Evolutionary conservation across 1,140 invertebrate genomes (phyloP).

Genomic region (Acromyrmex echinatior): DNA sequence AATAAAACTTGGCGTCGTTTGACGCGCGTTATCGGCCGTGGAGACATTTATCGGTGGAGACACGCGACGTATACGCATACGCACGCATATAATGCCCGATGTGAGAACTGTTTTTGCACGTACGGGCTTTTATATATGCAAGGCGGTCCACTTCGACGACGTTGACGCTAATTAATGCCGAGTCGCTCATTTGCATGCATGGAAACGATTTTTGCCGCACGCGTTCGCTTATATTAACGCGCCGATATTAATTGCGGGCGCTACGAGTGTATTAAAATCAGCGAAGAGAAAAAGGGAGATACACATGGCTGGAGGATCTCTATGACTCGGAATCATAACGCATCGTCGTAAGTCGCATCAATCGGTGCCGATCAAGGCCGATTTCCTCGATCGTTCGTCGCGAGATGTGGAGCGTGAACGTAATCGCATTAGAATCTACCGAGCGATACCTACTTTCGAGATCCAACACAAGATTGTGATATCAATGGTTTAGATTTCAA

Average conservation of each 20-base stretch:
- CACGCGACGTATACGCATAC: background rate
- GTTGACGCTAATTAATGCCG: slow-evolving; percentile 78
- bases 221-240: slow-evolving; percentile 15
- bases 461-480: background rate
- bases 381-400: slow-evolving; percentile 40
- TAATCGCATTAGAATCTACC: slow-evolving; percentile 56
- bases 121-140: slow-evolving; percentile 30
- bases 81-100: slow-evolving; percentile 9
- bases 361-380: slow-evolving; percentile 63
- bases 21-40: slow-evolving; percentile 1
- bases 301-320: background rate
- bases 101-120: slow-evolving; percentile 18
- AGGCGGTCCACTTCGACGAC: slow-evolving; percentile 40
- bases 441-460: slow-evolving; percentile 65
- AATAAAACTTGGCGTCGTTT: background rate
- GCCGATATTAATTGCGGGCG: slow-evolving; percentile 63
- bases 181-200: slow-evolving; percentile 71
- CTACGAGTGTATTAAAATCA: slow-evolving; percentile 74
- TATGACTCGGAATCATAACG: slow-evolving; percentile 5
- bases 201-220: slow-evolving; percentile 73
- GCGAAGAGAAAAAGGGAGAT: slow-evolving; percentile 35
- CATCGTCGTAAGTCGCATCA: slow-evolving; percentile 44
- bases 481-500: slow-evolving; percentile 44
- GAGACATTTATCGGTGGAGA: slow-evolving; percentile 47
- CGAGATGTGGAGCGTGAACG: slow-evolving; percentile 69